Evolutionary conservation across 2,888 invertebrate genomes (phyloP).

Genomic region (Drosophila affinis): DNA sequence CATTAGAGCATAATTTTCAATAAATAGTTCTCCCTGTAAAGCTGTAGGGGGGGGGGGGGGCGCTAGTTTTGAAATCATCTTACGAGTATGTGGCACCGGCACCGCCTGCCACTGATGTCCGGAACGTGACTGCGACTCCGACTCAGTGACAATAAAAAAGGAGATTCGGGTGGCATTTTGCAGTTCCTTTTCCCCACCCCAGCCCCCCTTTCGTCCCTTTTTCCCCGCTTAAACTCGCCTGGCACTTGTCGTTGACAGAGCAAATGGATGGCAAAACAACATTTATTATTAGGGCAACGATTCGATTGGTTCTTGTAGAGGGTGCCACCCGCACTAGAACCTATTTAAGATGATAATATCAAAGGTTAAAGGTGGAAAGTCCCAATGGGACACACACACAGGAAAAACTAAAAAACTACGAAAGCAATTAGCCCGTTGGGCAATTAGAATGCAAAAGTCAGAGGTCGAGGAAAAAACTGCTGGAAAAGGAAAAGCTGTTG

Average conservation of each 20-base stretch:
- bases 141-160: slow-evolving; percentile 68
- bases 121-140: slow-evolving; percentile 64
- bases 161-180: slow-evolving; percentile 33
- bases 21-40: slow-evolving; percentile 64
- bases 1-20: slow-evolving; percentile 74
- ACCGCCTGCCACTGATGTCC: slow-evolving; percentile 73
- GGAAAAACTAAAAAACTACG: slow-evolving; percentile 17
- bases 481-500: background rate
- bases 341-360: no score
- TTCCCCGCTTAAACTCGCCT: background rate
- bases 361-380: no score
- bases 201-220: no score
- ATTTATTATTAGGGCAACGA: slow-evolving; percentile 58
- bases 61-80: slow-evolving; percentile 44
- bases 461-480: slow-evolving; percentile 15
- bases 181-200: slow-evolving; percentile 30
- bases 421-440: slow-evolving; percentile 65
- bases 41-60: slow-evolving; percentile 32
- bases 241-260: slow-evolving; percentile 64
- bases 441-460: slow-evolving; percentile 67
- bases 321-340: background rate
- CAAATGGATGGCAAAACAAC: slow-evolving; percentile 49
- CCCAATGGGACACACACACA: background rate
- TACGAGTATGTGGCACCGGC: slow-evolving; percentile 36
- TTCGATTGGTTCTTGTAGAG: background rate